Evolutionary conservation across 1,140 invertebrate genomes (phyloP).

Genomic region (Zaprionus nigranus): DNA sequence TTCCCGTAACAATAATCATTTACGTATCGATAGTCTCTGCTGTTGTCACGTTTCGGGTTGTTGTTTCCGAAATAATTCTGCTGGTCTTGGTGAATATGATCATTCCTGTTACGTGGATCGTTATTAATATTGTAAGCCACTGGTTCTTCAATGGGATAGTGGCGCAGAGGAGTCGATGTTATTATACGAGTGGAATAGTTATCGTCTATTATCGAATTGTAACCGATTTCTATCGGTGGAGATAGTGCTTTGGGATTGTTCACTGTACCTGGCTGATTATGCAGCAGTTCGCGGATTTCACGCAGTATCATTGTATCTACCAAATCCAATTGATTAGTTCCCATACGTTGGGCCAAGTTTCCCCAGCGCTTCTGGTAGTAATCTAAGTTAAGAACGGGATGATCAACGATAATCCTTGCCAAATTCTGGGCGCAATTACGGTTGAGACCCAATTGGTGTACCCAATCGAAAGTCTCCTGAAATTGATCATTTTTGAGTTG

Average conservation of each 20-base stretch:
- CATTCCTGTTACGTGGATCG: neutral
- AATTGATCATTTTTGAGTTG: neutral
- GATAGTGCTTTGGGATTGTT: neutral
- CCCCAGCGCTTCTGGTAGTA: constrained; percentile 9
- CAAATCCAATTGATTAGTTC: neutral
- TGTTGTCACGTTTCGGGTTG: neutral
- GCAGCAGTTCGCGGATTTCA: neutral
- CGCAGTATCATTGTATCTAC: constrained; percentile 7
- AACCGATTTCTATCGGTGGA: neutral
- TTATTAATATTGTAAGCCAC: neutral
- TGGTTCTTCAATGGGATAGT: neutral
- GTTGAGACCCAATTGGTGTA: neutral
- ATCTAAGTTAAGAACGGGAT: neutral
- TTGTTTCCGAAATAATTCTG: neutral
- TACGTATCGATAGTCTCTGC: no score
- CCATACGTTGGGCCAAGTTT: neutral
- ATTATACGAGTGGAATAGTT: neutral
- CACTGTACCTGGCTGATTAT: neutral
- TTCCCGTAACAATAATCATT: neutral
- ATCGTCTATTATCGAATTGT: neutral
- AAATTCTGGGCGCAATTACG: constrained; percentile 2
- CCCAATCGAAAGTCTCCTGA: constrained; percentile 5
- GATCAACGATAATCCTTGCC: neutral
- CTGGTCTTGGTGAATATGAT: neutral
- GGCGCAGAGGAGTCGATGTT: constrained; percentile 17